Base-by-base conservation (phyloP, 2,113 vertebrate species). In the Cinclus cinclus region DNA sequence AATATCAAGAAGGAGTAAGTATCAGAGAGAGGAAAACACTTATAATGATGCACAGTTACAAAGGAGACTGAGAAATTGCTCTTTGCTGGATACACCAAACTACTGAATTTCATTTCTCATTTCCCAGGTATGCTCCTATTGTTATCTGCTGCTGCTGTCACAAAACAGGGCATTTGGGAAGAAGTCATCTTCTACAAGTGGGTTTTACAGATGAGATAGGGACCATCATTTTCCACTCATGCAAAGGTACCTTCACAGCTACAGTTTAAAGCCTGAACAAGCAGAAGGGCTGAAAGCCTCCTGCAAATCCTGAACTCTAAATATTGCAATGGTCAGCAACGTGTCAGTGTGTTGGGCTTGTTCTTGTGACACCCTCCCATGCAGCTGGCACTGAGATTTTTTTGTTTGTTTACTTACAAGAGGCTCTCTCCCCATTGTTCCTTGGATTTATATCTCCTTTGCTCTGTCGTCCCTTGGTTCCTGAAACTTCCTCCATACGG, bases 341-440 rank as follows among this genome's bases (percentile, higher is more conserved):
- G 1, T 1, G 19, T 17, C 44, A 82, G n/a, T 0, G 0, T 8
- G 16, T 18, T 67, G 49, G 39, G 1, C 1, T 30, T 46, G n/a
- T 17, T 30, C 56, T 60, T 31, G 31, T 47, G 71, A 86, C 14
- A 52, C 11, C 12, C 27, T 77, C 68, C 41, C 31, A 21, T 5
- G 50, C 41, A 49, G 58, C 1, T 49, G 33, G 30, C 50, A 53
- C n/a, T 2, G 3, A 65, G 44, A 19, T 52, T 19, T 60, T 53
- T 80, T 52, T 33, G 39, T 46, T 31, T 52, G 27, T 70, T 69
- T 82, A 99, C 99, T 99, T 98, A 99, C 99, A 99, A 86, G 99
- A 99, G 39, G 99, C 99, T 96, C 98, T 96, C 79, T 99, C 99
- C 2, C 99, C 99, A 2, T 99, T 99, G 98, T 99, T 99, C 24